phyloP scores from a whole-genome alignment of 2,888 invertebrate genomes.

The Toxonevra muliebris region DNA sequence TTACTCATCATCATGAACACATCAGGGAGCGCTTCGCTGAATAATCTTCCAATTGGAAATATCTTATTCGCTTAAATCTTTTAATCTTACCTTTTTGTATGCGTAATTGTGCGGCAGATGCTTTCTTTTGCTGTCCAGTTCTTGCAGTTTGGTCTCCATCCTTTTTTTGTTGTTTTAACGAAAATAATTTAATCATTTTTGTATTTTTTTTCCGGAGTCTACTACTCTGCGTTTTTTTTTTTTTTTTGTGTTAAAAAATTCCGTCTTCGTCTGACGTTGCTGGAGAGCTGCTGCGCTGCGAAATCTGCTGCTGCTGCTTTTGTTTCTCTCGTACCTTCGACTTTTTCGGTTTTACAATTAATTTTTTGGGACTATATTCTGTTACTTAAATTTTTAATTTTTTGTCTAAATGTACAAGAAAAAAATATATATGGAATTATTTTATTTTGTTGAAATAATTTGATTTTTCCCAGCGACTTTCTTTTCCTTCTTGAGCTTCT shows the following conservation, averaged over 20 bases:
- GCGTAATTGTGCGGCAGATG: constrained; percentile 95
- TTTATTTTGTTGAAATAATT: constrained; percentile 2
- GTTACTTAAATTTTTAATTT: no score
- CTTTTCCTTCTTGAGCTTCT: constrained; percentile 28
- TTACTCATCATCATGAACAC: no score
- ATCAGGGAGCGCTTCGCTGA: no score
- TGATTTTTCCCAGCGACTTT: constrained; percentile 22
- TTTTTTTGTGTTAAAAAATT: background rate
- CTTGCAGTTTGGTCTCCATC: constrained; percentile 88
- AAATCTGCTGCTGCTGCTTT: background rate
- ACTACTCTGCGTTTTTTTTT: constrained; percentile 22
- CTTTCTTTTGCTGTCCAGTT: constrained; percentile 85
- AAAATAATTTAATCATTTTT: constrained; percentile 97
- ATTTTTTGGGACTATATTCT: no score
- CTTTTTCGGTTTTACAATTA: no score
- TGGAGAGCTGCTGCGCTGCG: constrained; percentile 8
- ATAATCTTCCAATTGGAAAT: no score
- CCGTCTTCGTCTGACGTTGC: background rate
- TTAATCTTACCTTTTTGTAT: constrained; percentile 88
- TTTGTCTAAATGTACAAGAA: no score
- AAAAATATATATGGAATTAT: no score
- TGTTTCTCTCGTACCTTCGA: background rate
- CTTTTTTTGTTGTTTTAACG: constrained; percentile 97
- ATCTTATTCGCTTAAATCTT: no score
- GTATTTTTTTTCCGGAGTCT: constrained; percentile 1